Evolutionary conservation across 1,140 invertebrate genomes (phyloP).

Genomic region (Lepidostoma basale): DNA sequence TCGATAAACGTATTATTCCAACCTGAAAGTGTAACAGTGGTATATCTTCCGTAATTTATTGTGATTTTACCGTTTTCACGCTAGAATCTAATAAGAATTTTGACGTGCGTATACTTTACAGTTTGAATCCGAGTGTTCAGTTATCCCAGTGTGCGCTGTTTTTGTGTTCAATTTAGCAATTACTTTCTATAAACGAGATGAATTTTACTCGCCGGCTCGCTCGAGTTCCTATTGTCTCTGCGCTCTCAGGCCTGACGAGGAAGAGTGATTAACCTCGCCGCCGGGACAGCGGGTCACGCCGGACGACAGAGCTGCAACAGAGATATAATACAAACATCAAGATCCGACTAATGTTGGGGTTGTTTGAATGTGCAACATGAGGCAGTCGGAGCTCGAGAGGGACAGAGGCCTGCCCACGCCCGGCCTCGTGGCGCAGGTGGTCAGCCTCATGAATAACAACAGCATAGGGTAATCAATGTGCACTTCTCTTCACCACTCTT

Average conservation of each 20-base stretch:
- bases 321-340: not conserved
- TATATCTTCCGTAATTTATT: no score
- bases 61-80: no score
- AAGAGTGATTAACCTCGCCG: constrained; percentile 20
- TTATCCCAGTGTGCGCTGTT: no score
- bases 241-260: constrained; percentile 34
- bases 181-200: no score
- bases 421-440: constrained; percentile 59
- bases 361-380: not conserved
- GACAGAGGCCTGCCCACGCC: constrained; percentile 52
- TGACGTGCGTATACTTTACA: no score
- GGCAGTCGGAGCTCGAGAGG: constrained; percentile 48
- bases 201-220: not conserved
- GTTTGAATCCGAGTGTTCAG: no score
- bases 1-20: no score
- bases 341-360: not conserved
- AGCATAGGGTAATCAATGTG: constrained; percentile 54
- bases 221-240: constrained; percentile 35
- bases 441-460: constrained; percentile 60
- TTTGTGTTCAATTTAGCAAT: no score
- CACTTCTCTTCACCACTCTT: constrained; percentile 2
- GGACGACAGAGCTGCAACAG: not conserved
- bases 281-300: not conserved
- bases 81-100: no score
- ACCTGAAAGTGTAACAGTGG: no score